Evolutionary conservation across 2,113 vertebrate species (phyloP), one percentile per base, ranked within the genome.

Genomic region (Salvelinus fontinalis): DNA sequence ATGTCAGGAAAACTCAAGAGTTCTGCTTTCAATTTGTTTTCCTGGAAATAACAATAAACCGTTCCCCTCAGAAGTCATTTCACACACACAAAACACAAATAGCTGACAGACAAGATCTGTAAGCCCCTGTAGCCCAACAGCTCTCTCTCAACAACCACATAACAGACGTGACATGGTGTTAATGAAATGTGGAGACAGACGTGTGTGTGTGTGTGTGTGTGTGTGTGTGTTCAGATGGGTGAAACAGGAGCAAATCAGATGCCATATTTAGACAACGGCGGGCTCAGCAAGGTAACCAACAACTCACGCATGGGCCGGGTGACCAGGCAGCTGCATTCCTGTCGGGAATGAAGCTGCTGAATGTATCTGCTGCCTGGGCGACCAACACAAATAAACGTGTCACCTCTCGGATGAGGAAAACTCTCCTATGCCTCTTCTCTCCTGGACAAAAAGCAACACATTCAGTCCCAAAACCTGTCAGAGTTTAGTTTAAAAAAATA

Each of bases 181-280:
- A 34, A 1, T 4, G 76, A 81, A 60, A 79, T 76, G 84, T 0
- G 76, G 74, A 84, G 77, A 71, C 75, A 1, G 51, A 48, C 13
- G 2, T 5, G 48, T 51, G 48, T 51, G 31, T 29, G 29, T 39
- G 34, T 18, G 34, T 39, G 34, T 34, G 31, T 34, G 34, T 7
- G 5, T 39, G 34, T 8, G 34, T 8, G 39, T 9, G 39, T 18
- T 29, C 27, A 14, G 67, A 54, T 39, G n/a, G 18, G 49, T 74
- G 68, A 80, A 75, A 78, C 4, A 8, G 18, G 29, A 79, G 75
- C 48, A 59, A 85, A 82, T 74, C 65, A 77, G 44, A 70, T 0
- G 74, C 77, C 80, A 80, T 84, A 77, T 86, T 82, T 79, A 79
- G 81, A 87, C 74, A 78, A 68, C 24, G 39, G 70, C 4, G 16